Base-by-base conservation (phyloP, 92 coral and sea anemone species). In the Bergia puertoricense region DNA sequence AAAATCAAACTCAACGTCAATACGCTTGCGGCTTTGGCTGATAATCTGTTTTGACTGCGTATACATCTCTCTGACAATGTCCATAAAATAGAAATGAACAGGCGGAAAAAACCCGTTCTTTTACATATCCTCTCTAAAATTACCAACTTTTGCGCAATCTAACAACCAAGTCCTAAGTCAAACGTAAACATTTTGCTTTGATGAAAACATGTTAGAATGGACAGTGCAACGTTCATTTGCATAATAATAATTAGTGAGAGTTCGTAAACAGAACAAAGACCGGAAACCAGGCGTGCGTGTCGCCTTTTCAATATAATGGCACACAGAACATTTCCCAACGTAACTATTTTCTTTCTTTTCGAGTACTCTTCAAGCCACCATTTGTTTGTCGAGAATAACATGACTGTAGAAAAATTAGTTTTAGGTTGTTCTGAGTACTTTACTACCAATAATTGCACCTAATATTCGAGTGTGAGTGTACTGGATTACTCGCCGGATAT, bases 271-370 rank as follows among this genome's bases (percentile, higher is more conserved):
- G 41, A 72, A 84, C 87, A 84, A 84, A n/a, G 67, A 51, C 38
- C 79, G 79, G 76, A 83, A 84, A 71, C 30, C 79, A 30, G 39
- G 68, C 87, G 79, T 84, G 87, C 87, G 79, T 84, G 87, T 69
- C 87, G 78, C 41, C 15, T 18, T 56, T 54, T 8, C 87, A 84
- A 84, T 69, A 84, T 30, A 84, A 71, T 30, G 62, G 23, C 65
- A 62, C 51, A 82, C 87, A 83, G 69, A 76, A 18, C 43, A 46
- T 38, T 65, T 44, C 77, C 74, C 48, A 83, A 83, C 23, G 71
- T 69, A 71, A 50, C 79, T 37, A 44, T 84, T 84, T 84, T 45
- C 78, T 84, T 71, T 71, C 68, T 84, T 71, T 18, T 15, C 13
- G 79, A 84, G 87, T 37, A 84, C 22, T 71, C 44, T 72, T 69